Evolutionary conservation across 1,140 invertebrate species (phyloP).

Genomic region (Hylaeus anthracinus): DNA sequence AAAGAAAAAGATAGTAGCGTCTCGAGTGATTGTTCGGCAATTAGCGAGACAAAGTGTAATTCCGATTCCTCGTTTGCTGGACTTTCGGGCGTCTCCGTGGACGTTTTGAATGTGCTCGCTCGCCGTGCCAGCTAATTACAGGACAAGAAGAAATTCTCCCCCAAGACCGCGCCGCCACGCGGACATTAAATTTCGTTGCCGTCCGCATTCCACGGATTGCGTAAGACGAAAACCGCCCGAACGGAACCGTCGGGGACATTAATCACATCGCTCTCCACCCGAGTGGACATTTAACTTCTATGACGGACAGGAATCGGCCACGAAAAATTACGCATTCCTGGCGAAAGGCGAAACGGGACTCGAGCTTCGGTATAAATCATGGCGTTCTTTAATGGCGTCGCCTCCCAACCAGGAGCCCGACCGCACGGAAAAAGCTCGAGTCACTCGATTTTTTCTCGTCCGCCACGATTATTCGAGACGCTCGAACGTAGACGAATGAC

Average conservation of each 20-base stretch:
- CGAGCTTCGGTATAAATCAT: not conserved
- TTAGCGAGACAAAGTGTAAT: not conserved
- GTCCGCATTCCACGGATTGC: constrained; percentile 58
- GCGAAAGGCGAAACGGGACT: constrained; percentile 11
- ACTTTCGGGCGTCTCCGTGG: constrained; percentile 22
- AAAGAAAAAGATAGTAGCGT: too few species aligned
- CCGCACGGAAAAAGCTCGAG: too few species aligned
- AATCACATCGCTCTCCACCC: constrained; percentile 40
- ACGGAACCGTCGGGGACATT: constrained; percentile 48
- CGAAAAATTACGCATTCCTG: constrained; percentile 18
- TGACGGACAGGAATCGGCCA: constrained; percentile 17
- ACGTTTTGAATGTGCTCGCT: constrained; percentile 27
- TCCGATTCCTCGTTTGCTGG: constrained; percentile 7
- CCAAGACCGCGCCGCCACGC: constrained; percentile 1
- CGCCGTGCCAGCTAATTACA: constrained; percentile 47
- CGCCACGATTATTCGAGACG: too few species aligned
- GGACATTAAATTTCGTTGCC: constrained; percentile 53
- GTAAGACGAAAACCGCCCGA: constrained; percentile 49
- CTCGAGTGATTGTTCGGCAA: not conserved
- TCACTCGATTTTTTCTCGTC: too few species aligned
- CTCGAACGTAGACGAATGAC: too few species aligned
- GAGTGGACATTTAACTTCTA: constrained; percentile 35
- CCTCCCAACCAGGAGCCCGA: not conserved
- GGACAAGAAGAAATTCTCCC: constrained; percentile 45
- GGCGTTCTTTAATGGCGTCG: not conserved